phyloP scores from a whole-genome alignment of 2,113 vertebrate genomes.

The Urocitellus parryii region DNA sequence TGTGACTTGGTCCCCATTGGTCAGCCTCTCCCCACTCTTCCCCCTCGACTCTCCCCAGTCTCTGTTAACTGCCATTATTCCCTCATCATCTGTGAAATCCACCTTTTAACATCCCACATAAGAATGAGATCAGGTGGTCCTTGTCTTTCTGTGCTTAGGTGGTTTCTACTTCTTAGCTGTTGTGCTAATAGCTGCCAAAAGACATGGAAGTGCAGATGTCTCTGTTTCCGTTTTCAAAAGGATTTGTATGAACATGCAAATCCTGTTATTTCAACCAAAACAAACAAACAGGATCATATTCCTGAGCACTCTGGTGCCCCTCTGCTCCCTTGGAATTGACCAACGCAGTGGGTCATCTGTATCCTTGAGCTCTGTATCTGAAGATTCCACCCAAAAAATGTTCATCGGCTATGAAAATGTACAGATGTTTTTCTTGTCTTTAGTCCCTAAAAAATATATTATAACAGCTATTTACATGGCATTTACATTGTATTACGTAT shows the following conservation, averaged over 20 bases:
- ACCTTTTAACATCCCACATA: neutral
- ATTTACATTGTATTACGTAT: neutral
- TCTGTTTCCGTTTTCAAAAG: neutral
- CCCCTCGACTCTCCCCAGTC: neutral
- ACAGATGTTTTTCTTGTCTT: neutral
- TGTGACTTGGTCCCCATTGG: fast-evolving
- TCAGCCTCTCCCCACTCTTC: too few relatives aligned
- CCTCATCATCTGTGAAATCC: neutral
- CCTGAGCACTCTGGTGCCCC: neutral
- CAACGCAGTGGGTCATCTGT: neutral
- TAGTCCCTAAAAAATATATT: neutral
- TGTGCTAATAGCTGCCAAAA: neutral
- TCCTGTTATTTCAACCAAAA: neutral
- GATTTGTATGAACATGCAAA: neutral
- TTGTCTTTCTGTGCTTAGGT: neutral
- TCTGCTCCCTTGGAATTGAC: neutral
- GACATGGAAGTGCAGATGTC: neutral
- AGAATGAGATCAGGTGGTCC: too few relatives aligned
- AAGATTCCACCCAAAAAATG: neutral
- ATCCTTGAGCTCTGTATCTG: neutral
- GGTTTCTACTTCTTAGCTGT: neutral
- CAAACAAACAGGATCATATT: neutral
- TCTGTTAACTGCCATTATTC: neutral
- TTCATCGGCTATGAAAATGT: neutral
- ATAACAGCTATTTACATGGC: neutral